Evolutionary conservation across 2,888 invertebrate genomes (phyloP).

Genomic region (Xestoiulus laeticollis): DNA sequence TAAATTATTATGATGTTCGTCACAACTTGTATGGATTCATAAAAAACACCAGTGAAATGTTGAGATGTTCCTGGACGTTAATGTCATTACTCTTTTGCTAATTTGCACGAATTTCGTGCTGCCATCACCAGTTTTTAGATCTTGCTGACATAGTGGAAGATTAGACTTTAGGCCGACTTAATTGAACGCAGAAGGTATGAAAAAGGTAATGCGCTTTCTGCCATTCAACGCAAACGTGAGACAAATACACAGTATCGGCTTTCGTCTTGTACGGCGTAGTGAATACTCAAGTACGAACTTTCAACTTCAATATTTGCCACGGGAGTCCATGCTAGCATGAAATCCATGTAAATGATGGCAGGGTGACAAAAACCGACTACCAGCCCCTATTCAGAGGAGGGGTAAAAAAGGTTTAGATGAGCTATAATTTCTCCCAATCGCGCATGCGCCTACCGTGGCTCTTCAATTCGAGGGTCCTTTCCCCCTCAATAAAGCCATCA

Average conservation of each 20-base stretch:
- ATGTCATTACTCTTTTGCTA: too few species aligned
- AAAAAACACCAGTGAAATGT: too few species aligned
- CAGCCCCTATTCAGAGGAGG: neutral
- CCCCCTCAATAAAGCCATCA: constrained; percentile 34
- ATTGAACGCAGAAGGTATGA: too few species aligned
- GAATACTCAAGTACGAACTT: neutral
- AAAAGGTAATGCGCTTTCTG: too few species aligned
- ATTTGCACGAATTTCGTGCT: too few species aligned
- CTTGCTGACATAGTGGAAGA: neutral
- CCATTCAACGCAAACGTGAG: too few species aligned
- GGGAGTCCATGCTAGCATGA: neutral
- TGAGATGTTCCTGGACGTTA: too few species aligned
- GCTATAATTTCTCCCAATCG: neutral
- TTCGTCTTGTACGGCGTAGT: neutral
- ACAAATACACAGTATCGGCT: too few species aligned
- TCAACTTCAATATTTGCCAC: neutral
- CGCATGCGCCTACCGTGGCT: neutral
- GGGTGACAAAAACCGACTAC: neutral
- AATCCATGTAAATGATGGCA: neutral
- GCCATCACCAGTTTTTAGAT: neutral
- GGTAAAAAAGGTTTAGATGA: neutral
- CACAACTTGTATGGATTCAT: too few species aligned
- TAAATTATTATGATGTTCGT: too few species aligned
- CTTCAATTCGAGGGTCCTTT: constrained; percentile 30
- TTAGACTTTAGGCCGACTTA: too few species aligned